Conservation (phyloP, 2,888 invertebrate genomes). For the Dynastes maya region DNA sequence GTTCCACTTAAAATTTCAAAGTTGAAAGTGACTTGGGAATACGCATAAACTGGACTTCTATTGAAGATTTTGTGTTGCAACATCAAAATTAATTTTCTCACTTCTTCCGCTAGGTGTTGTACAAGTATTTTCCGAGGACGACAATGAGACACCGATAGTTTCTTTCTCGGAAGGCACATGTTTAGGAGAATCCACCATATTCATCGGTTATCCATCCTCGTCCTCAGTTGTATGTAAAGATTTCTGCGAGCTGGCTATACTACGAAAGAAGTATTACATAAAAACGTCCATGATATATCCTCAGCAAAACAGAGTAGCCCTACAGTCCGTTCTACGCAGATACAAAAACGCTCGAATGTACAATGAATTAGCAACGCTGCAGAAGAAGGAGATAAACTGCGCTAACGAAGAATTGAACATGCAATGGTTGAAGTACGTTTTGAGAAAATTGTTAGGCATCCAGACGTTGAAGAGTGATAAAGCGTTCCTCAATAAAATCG, state of each 20-base stretch:
- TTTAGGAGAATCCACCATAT: slow-evolving; percentile 56
- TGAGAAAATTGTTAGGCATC: slow-evolving; percentile 49
- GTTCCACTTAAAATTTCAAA: too few relatives aligned
- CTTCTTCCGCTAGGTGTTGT: slow-evolving; percentile 53
- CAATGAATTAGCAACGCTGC: slow-evolving; percentile 14
- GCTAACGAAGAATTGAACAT: slow-evolving; percentile 49
- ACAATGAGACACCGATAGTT: slow-evolving; percentile 60
- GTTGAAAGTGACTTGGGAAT: too few relatives aligned
- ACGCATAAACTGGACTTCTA: too few relatives aligned
- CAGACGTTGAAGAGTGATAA: slow-evolving; percentile 19
- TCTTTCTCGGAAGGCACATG: slow-evolving; percentile 59
- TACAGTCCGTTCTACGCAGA: slow-evolving; percentile 47
- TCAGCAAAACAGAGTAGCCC: slow-evolving; percentile 47
- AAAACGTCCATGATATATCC: slow-evolving; percentile 55
- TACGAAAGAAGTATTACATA: slow-evolving; percentile 54
- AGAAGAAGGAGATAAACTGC: slow-evolving; percentile 19
- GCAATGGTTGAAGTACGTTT: slow-evolving; percentile 52
- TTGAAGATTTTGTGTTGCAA: too few relatives aligned
- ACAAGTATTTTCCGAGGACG: slow-evolving; percentile 59
- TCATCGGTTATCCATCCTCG: slow-evolving; percentile 53
- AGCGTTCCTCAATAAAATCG: slow-evolving; percentile 36
- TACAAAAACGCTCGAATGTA: slow-evolving; percentile 48
- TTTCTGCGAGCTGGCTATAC: slow-evolving; percentile 56
- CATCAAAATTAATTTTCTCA: background rate
- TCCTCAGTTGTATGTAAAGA: slow-evolving; percentile 58